Base-by-base conservation (phyloP, 2,113 vertebrate genomes). In the Dromaius novaehollandiae region DNA sequence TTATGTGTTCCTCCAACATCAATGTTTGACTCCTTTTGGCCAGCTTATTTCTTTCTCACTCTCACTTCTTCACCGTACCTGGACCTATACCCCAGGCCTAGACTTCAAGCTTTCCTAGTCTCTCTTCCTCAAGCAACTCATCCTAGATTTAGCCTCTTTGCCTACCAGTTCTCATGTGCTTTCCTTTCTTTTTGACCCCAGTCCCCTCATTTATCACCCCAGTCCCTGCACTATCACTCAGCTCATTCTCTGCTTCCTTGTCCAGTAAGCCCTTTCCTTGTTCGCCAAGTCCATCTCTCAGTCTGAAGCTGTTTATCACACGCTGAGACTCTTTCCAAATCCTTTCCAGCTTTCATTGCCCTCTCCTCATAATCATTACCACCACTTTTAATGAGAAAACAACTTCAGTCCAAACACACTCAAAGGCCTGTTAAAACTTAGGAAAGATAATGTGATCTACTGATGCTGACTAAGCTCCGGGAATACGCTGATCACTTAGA, bases 121-220 rank as follows among this genome's bases (percentile, higher is more conserved):
- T 74, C 48, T 78, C 9, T 14, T 48, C 30, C 42, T 68, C 17
- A 55, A 42, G 32, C 17, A 69, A 5, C 4, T 53, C 53, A 34
- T 5, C 28, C 18, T 18, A 48, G 68, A 60, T 60, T 69, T 21
- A 71, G 9, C 3, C 11, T 28, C 28, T 74, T 46, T 42, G 36
- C 4, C 12, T 53, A 70, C 15, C 6, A 2, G 0, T n/a, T 73
- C 40, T 12, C 12, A 15, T 2, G 3, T 20, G 26, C 24, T 44
- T 74, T 69, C 81, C 6, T 58, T 82, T 82, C 46, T 40, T 93
- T 86, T 58, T 55, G n/a, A 48, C 9, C 34, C 55, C 53, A 50
- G 2, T 11, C 28, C 7, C 28, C 74, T 34, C 34, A 76, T 80
- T 81, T 66, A n/a, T 28, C 30, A 66, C 28, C 22, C 2, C 22